Evolutionary conservation across 2,888 invertebrate species (phyloP).

Genomic region (Rhorus exstirpatorius): DNA sequence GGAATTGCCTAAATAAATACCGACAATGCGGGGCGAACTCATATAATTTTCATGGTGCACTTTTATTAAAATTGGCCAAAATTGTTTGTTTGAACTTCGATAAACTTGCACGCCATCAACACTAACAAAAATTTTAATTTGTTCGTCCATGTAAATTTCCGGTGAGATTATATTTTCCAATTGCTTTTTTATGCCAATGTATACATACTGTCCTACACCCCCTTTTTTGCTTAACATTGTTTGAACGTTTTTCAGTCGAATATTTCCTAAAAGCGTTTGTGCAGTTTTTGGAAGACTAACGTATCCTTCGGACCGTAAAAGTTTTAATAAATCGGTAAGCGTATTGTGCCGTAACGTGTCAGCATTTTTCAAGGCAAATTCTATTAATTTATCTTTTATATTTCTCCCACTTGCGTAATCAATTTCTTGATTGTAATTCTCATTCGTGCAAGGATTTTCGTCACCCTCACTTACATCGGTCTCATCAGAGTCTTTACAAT

Average conservation of each 20-base stretch:
- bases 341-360: not conserved
- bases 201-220: not conserved
- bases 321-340: not conserved
- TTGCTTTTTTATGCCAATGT: conserved; percentile 1
- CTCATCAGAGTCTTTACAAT: too few species aligned
- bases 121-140: conserved; percentile 5
- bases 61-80: conserved; percentile 16
- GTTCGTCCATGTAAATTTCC: not conserved
- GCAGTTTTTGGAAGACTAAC: not conserved
- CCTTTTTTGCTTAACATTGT: not conserved
- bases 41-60: not conserved
- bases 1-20: not conserved
- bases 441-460: not conserved
- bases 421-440: not conserved
- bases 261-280: not conserved
- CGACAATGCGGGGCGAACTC: conserved; percentile 4
- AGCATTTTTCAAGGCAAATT: conserved; percentile 5
- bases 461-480: too few species aligned
- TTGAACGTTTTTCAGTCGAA: not conserved
- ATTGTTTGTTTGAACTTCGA: not conserved
- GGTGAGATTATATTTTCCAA: not conserved
- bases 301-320: conserved; percentile 12
- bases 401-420: not conserved
- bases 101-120: conserved; percentile 16
- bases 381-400: conserved; percentile 4